A percentile compares a stretch with the other conserved stretches of the same genome.
Evolutionary conservation across 2,797 vertebrate genomes (phyloP).

Genomic region (Caiman crocodilus): DNA sequence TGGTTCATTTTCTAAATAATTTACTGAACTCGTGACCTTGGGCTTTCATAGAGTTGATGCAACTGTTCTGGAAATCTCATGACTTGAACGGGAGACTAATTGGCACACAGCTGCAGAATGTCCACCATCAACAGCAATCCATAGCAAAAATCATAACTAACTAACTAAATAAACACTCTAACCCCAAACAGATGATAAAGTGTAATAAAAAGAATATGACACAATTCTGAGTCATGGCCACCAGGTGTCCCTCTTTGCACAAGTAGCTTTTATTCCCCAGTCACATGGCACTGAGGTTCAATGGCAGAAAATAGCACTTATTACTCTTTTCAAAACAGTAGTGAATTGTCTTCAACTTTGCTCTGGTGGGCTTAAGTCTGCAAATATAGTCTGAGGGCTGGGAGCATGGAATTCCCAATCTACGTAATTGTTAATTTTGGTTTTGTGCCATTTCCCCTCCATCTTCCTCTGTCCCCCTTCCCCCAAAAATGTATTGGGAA

Average conservation of each 20-base stretch:
- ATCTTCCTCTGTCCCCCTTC: neutral
- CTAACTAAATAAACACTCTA: neutral
- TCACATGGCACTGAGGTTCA: accelerated
- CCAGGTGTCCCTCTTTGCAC: conserved; percentile 59
- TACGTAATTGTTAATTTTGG: neutral
- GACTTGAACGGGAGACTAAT: conserved; percentile 56
- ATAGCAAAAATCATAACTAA: neutral
- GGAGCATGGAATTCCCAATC: accelerated
- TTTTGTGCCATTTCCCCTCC: neutral
- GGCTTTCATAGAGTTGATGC: conserved; percentile 64
- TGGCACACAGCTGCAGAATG: conserved; percentile 66
- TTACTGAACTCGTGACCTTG: conserved; percentile 56
- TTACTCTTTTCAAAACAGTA: neutral
- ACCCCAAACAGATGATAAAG: neutral
- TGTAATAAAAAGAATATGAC: neutral
- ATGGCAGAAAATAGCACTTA: neutral
- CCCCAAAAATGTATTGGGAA: neutral
- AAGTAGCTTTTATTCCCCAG: conserved; percentile 4
- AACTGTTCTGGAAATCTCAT: conserved; percentile 63
- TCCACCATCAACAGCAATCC: conserved; percentile 48
- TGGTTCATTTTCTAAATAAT: conserved; percentile 56
- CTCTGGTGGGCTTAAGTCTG: neutral
- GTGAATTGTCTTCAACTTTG: neutral
- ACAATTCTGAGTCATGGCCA: neutral
- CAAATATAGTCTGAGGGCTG: neutral